Percentiles rank a stretch among this genome's conserved stretches.
phyloP scores from a whole-genome alignment of 2,797 vertebrate genomes.

The Nothura maculosa region DNA sequence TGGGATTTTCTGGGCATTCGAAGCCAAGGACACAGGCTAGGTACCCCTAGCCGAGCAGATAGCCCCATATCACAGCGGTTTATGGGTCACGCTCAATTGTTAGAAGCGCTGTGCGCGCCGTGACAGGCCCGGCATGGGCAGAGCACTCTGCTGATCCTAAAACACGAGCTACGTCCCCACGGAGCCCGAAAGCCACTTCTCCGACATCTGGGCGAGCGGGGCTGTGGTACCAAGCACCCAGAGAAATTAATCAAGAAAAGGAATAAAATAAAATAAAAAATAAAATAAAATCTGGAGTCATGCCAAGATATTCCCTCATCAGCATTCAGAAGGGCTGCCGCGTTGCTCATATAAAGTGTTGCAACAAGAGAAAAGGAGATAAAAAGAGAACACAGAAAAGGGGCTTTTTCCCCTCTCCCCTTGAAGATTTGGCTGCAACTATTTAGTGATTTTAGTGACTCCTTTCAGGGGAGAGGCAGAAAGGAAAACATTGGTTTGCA shows the following conservation, averaged over 20 bases:
- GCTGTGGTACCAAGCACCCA: conserved; percentile 5
- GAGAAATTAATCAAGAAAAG: background rate
- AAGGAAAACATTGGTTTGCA: background rate
- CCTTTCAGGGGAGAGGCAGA: background rate
- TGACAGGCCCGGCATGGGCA: fast-evolving
- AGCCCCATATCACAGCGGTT: background rate
- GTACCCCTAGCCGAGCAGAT: background rate
- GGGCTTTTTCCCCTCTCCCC: background rate
- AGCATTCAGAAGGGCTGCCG: background rate
- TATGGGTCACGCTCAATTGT: fast-evolving
- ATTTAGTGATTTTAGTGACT: conserved; percentile 8
- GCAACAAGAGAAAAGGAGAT: background rate
- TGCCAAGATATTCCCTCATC: background rate
- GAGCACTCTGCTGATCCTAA: background rate
- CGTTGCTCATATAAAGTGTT: background rate
- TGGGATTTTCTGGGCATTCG: fast-evolving
- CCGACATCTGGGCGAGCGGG: background rate
- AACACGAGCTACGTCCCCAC: background rate
- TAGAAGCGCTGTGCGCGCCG: fast-evolving
- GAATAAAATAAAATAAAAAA: no score
- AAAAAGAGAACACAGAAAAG: background rate
- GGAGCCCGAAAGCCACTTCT: conserved; percentile 15
- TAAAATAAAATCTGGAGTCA: background rate
- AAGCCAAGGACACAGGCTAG: background rate
- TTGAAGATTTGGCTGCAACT: background rate